These are phyloP conservation scores for Alcis repandata DNA, from an alignment of 2,888 invertebrate genomes.

Conservation along the genomic window DNA sequence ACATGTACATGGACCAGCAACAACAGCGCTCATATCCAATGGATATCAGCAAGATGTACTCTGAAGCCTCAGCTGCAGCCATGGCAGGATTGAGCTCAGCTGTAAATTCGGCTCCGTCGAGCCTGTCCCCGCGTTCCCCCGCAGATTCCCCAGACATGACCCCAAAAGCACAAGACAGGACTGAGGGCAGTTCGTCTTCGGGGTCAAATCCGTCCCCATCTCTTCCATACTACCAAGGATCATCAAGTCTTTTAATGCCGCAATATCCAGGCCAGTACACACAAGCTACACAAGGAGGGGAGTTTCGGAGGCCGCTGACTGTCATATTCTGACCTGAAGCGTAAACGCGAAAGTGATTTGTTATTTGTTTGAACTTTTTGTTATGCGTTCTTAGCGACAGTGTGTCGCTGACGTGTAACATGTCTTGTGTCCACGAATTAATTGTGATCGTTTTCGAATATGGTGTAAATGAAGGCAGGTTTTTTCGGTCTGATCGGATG, in stretches of 20 bases:
- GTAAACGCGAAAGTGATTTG: constrained; percentile 57
- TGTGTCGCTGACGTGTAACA: constrained; percentile 37
- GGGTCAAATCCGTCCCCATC: constrained; percentile 89
- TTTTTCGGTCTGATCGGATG: not conserved
- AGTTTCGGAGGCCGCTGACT: constrained; percentile 91
- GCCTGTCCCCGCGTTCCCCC: constrained; percentile 78
- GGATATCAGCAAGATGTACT: constrained; percentile 90
- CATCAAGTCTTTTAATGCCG: constrained; percentile 88
- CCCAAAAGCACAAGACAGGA: constrained; percentile 79
- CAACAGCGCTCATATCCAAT: constrained; percentile 86
- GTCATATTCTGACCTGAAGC: constrained; percentile 94
- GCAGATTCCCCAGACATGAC: constrained; percentile 87
- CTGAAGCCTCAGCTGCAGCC: constrained; percentile 87
- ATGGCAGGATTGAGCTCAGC: constrained; percentile 84
- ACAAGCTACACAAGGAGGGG: constrained; percentile 86
- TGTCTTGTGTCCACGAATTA: constrained; percentile 17
- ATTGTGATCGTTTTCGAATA: constrained; percentile 19
- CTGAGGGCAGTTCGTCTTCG: constrained; percentile 87
- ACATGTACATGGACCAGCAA: constrained; percentile 91
- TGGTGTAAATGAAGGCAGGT: constrained; percentile 5
- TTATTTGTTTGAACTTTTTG: constrained; percentile 50
- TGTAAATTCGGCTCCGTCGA: constrained; percentile 78
- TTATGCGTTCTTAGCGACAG: constrained; percentile 51
- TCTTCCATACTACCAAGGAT: constrained; percentile 86
- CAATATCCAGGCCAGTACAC: constrained; percentile 89